phyloP scores from a whole-genome alignment of 2,113 vertebrate species.

The Lates calcarifer region DNA sequence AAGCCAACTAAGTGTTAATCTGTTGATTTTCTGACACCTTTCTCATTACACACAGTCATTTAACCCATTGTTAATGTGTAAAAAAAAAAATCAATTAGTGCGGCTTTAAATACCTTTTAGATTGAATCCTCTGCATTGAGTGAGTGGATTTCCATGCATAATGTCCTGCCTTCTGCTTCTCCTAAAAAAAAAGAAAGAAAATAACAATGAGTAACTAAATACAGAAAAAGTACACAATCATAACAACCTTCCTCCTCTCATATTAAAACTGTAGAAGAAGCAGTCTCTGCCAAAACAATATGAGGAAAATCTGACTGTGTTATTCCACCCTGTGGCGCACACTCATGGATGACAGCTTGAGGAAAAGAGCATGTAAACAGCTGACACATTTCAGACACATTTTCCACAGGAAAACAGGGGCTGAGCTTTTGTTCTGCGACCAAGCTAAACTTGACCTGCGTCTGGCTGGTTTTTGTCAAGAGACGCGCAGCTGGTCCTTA shows the following conservation, averaged over 20 bases:
- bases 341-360: constrained; percentile 57
- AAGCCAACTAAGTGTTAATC: too few relatives aligned
- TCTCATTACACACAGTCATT: background rate
- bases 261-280: constrained; percentile 20
- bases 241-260: constrained; percentile 18
- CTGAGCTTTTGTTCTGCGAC: constrained; percentile 45
- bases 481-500: constrained; percentile 37
- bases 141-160: constrained; percentile 96
- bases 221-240: constrained; percentile 39
- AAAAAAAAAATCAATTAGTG: background rate
- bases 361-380: constrained; percentile 57
- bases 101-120: constrained; percentile 90
- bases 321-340: constrained; percentile 43
- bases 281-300: constrained; percentile 36
- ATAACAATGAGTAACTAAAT: constrained; percentile 7
- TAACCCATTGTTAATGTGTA: background rate
- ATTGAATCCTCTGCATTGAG: constrained; percentile 97
- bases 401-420: constrained; percentile 25
- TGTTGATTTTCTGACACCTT: too few relatives aligned
- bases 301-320: constrained; percentile 58
- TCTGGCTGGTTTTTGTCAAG: constrained; percentile 44
- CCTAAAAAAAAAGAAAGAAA: constrained; percentile 76
- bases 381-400: constrained; percentile 59
- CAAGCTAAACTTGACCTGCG: constrained; percentile 68
- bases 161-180: constrained; percentile 97